Conservation (phyloP, 1,140 invertebrate species). For the Cecropterus lyciades region DNA sequence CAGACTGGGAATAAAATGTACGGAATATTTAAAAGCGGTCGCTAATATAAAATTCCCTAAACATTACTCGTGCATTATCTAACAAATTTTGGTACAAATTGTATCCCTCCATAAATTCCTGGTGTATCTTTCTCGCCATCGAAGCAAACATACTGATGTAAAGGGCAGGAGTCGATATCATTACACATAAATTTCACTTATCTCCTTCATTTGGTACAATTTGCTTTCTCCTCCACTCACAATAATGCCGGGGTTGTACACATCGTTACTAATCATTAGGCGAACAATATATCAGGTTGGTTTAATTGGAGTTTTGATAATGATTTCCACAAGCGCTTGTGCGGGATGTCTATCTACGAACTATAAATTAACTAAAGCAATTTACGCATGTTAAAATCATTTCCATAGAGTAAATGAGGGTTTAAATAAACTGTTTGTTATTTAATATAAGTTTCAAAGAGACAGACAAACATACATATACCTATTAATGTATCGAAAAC, state of each 20-base stretch:
- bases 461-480: no score
- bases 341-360: no score
- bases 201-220: constrained; percentile 56
- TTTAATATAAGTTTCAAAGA: no score
- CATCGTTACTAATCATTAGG: no score
- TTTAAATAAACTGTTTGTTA: no score
- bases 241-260: background rate
- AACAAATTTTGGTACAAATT: constrained; percentile 52
- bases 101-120: constrained; percentile 58
- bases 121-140: constrained; percentile 51
- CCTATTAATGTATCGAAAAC: no score
- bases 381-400: background rate
- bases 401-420: background rate
- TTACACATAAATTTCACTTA: constrained; percentile 64
- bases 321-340: no score
- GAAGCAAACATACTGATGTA: constrained; percentile 58
- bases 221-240: constrained; percentile 42
- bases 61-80: constrained; percentile 43
- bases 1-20: constrained; percentile 19
- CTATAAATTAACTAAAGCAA: background rate
- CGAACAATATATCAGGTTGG: no score
- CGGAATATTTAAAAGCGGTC: constrained; percentile 26
- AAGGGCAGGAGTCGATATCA: constrained; percentile 59
- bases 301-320: no score
- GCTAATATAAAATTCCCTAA: constrained; percentile 33